Conservation (phyloP, 2,113 vertebrate genomes). For the Cairina moschata region DNA sequence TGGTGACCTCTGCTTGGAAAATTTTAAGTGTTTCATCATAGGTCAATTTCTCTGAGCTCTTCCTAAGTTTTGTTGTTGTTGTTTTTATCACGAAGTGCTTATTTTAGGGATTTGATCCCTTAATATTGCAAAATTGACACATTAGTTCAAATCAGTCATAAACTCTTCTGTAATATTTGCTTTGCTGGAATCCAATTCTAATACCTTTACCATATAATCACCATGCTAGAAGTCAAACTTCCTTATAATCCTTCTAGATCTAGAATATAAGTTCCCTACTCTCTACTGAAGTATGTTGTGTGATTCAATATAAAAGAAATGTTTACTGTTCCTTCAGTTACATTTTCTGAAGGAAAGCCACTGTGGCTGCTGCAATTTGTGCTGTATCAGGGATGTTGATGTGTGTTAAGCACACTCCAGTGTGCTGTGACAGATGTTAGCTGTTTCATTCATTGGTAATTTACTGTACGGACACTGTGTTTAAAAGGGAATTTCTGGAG, state of each 20-base stretch:
- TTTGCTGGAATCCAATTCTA: not conserved
- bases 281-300: not conserved
- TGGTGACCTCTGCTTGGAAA: not conserved
- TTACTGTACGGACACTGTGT: rapidly evolving
- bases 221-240: not conserved
- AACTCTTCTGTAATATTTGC: not conserved
- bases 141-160: not conserved
- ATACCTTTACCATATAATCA: not conserved
- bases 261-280: not conserved
- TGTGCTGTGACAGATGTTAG: not conserved
- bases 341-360: not conserved
- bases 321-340: not conserved
- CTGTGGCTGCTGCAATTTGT: not conserved
- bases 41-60: not conserved
- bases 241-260: not conserved
- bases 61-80: not conserved
- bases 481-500: not conserved
- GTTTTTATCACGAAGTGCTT: not conserved
- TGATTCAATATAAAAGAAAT: not conserved
- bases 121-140: not conserved
- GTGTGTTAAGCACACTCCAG: not conserved
- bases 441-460: not conserved
- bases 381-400: not conserved
- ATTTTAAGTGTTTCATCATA: not conserved
- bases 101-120: not conserved